These are phyloP conservation scores for Danio tinwini DNA, from an alignment of 2,797 vertebrate species.

Conservation along the genomic window DNA sequence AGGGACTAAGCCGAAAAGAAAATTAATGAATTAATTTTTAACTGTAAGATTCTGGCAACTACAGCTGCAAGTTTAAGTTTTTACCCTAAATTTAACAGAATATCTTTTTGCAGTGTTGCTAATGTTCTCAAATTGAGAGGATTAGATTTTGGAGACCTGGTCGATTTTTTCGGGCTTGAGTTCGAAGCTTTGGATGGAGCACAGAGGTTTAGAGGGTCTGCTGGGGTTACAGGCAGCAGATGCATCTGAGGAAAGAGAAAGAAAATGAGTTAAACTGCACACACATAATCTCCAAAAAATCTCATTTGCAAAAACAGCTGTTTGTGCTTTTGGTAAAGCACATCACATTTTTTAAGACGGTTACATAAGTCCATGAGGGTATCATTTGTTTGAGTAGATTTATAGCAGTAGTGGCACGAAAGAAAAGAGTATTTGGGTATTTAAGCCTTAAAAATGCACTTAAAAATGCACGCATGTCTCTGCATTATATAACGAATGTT, in stretches of 20 bases:
- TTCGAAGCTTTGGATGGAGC: constrained; percentile 29
- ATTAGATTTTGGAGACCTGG: constrained; percentile 45
- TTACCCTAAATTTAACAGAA: no score
- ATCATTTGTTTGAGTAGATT: constrained; percentile 4
- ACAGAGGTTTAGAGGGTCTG: constrained; percentile 27
- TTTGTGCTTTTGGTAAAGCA: not conserved
- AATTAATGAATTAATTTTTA: no score
- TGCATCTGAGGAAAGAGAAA: constrained; percentile 42
- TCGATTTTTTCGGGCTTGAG: constrained; percentile 52
- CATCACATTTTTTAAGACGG: constrained; percentile 6
- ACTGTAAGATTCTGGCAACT: no score
- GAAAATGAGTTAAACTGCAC: not conserved
- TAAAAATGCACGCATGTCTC: not conserved
- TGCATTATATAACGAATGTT: constrained; percentile 7
- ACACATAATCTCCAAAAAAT: not conserved
- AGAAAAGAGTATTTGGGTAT: not conserved
- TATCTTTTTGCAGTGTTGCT: no score
- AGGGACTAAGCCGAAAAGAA: no score
- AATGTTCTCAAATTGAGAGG: not conserved
- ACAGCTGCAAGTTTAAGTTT: no score
- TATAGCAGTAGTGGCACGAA: not conserved
- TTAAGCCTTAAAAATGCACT: constrained; percentile 18
- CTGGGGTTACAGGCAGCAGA: constrained; percentile 46
- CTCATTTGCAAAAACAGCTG: constrained; percentile 30
- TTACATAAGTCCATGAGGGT: constrained; percentile 11